These are phyloP conservation scores for Sminthurinus aureus DNA, from an alignment of 2,888 invertebrate species.

Conservation along the genomic window DNA sequence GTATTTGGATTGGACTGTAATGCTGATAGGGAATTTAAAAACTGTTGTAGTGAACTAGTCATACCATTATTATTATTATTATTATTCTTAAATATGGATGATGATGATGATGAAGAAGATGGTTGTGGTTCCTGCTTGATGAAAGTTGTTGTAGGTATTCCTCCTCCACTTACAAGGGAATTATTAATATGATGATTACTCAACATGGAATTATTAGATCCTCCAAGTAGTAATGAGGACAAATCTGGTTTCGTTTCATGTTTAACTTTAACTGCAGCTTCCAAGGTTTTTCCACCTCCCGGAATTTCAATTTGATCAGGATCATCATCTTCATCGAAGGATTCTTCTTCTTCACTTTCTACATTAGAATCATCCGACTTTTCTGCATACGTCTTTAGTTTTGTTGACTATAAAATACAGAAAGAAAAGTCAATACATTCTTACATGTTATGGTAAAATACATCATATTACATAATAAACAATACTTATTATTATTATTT, in stretches of 20 bases:
- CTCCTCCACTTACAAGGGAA: neutral
- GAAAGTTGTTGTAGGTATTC: neutral
- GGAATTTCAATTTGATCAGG: constrained; percentile 92
- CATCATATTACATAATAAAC: neutral
- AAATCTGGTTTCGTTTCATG: neutral
- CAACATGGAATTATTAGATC: neutral
- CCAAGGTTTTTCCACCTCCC: constrained; percentile 88
- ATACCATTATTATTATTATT: too few relatives aligned
- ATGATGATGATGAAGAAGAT: constrained; percentile 28
- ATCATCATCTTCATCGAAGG: constrained; percentile 73
- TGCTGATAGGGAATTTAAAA: constrained; percentile 4
- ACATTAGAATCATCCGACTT: constrained; percentile 44
- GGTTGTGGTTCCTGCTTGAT: constrained; percentile 25
- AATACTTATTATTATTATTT: too few relatives aligned
- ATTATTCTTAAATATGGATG: too few relatives aligned
- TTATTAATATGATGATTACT: neutral
- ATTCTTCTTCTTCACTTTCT: constrained; percentile 58
- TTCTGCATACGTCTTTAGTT: constrained; percentile 48
- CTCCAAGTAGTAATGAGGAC: neutral
- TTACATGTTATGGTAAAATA: neutral
- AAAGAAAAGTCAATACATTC: too few relatives aligned
- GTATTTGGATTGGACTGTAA: neutral
- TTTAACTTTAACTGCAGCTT: constrained; percentile 68
- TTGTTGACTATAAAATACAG: constrained; percentile 12
- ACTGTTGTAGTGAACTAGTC: too few relatives aligned